phyloP scores from a whole-genome alignment of 2,888 invertebrate genomes.

The Caenorhabditis virilis region DNA sequence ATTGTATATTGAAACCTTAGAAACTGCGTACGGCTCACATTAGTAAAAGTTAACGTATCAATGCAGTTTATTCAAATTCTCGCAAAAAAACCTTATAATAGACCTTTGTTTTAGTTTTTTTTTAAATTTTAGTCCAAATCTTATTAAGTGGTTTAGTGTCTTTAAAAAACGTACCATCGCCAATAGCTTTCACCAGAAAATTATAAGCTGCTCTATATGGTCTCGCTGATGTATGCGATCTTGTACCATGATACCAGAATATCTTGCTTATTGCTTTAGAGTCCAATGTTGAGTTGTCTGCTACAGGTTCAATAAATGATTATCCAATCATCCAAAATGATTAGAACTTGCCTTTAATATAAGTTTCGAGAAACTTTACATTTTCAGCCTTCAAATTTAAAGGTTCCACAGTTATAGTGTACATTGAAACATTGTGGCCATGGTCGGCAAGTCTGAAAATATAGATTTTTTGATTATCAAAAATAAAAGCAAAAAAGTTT shows the following conservation, averaged over 20 bases:
- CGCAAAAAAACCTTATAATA: too few relatives aligned
- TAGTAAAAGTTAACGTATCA: too few relatives aligned
- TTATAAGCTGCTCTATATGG: conserved; percentile 18
- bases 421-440: conserved; percentile 47
- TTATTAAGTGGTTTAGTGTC: too few relatives aligned
- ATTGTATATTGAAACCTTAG: too few relatives aligned
- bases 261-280: conserved; percentile 20
- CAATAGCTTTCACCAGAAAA: conserved; percentile 14
- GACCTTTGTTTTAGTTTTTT: too few relatives aligned
- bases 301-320: too few relatives aligned
- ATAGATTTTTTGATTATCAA: too few relatives aligned
- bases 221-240: conserved; percentile 13
- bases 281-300: conserved; percentile 16
- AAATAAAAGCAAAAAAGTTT: conserved; percentile 6
- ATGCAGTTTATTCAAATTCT: too few relatives aligned
- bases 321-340: too few relatives aligned
- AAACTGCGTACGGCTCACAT: too few relatives aligned
- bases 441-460: conserved; percentile 36
- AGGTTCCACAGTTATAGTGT: conserved; percentile 22
- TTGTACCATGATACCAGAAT: conserved; percentile 37
- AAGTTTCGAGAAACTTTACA: conserved; percentile 12
- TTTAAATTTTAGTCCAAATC: too few relatives aligned
- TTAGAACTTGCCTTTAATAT: conserved; percentile 3
- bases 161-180: conserved; percentile 15
- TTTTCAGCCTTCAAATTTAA: conserved; percentile 10